Base-by-base conservation (phyloP, 64 coral and sea anemone genomes). In the Exaiptasia diaphana region DNA sequence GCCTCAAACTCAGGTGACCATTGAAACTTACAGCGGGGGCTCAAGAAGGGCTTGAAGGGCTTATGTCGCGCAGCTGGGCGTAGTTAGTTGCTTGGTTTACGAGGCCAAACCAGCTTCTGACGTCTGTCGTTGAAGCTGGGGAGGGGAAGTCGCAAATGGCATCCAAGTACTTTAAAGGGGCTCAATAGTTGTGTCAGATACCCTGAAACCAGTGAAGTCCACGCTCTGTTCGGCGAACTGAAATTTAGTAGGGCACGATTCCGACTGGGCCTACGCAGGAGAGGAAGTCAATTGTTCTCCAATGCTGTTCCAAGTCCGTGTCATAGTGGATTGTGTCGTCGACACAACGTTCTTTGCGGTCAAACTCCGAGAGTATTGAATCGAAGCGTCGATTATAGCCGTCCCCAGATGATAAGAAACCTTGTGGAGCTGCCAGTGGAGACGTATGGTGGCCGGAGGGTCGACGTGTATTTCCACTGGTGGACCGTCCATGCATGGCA, bases 351-450 rank as follows among this genome's bases (percentile, higher is more conserved):
- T 71, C 79, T 23, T 83, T 83, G 1, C 30, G 41, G 8, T 83
- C 80, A 54, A 54, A 83, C 0, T 22, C 23, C 0, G 80, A 11
- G 1, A 82, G 79, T 27, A 82, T 27, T 17, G 79, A 59, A 35
- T 61, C 76, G 18, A 79, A 61, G 1, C 77, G 41, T 14, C 77
- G 36, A 41, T 65, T 80, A 37, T 80, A 80, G 2, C 77, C 77
- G 28, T 64, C 55, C 1, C 75, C 75, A 0, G 57, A 80, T 21
- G 58, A 80, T 4, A 83, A 33, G 45, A 83, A 83, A 25, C 80
- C 65, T 54, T 83, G 64, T 8, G 80, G 80, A 38, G 80, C 40
- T 83, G 77, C 77, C 76, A 89, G 34, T 89, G 86, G 1, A 89
- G 49, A 0, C 68, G 78, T 1, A 82, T 73, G 8, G n/a, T 73